Percentiles rank a stretch among this genome's conserved stretches.
phyloP scores from a whole-genome alignment of 2,888 invertebrate genomes.

The Adelphocoris suturalis region DNA sequence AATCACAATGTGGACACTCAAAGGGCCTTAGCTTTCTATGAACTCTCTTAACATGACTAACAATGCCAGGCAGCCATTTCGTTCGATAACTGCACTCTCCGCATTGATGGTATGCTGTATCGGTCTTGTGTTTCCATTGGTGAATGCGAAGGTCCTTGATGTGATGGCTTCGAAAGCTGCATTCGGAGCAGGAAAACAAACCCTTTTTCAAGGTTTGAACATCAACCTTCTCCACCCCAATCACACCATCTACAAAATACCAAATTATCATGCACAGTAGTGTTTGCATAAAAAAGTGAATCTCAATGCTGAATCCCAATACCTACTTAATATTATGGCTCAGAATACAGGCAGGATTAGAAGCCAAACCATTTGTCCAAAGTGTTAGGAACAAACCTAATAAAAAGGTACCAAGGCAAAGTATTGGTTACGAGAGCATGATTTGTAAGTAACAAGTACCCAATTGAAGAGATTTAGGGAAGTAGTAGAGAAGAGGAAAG shows the following conservation, averaged over 20 bases:
- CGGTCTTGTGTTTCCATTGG: neutral
- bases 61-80: neutral
- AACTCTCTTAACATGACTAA: constrained; percentile 3
- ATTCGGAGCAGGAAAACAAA: constrained; percentile 16
- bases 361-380: no score
- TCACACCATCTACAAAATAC: neutral
- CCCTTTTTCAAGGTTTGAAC: constrained; percentile 39
- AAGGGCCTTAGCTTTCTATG: constrained; percentile 31
- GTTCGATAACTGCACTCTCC: neutral
- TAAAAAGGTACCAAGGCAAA: no score
- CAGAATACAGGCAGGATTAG: no score
- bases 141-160: constrained; percentile 17
- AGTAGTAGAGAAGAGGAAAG: no score
- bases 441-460: no score
- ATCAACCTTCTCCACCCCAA: constrained; percentile 20
- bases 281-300: no score
- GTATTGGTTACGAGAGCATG: no score
- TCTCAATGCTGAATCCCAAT: no score
- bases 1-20: constrained; percentile 38
- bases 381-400: no score
- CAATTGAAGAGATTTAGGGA: no score
- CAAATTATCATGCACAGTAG: neutral
- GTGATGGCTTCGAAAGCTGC: constrained; percentile 35
- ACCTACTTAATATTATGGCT: no score
- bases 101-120: neutral